Evolutionary conservation across 2,888 invertebrate genomes (phyloP).

Genomic region (Heliconius aoede): DNA sequence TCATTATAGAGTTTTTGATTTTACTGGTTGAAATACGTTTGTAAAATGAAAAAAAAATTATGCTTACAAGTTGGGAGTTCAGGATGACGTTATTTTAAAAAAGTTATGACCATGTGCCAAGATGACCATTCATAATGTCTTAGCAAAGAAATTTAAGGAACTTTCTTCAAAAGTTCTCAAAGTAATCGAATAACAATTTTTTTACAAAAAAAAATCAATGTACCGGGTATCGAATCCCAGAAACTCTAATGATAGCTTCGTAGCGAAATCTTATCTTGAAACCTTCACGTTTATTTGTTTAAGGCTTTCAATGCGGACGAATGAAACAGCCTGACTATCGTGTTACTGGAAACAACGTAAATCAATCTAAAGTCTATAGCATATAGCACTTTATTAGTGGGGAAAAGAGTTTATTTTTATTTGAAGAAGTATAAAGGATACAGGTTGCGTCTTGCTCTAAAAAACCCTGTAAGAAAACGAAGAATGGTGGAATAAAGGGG

Average conservation of each 20-base stretch:
- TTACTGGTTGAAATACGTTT: too few relatives aligned
- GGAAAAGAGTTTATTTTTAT: conserved; percentile 47
- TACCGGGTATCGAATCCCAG: conserved; percentile 39
- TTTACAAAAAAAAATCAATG: conserved; percentile 11
- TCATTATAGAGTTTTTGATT: too few relatives aligned
- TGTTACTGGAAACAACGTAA: conserved; percentile 58
- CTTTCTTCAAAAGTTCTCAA: background rate
- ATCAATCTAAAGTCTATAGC: background rate
- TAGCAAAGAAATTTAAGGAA: too few relatives aligned
- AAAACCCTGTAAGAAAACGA: conserved; percentile 78
- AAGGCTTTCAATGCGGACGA: conserved; percentile 80
- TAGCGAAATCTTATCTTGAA: conserved; percentile 76
- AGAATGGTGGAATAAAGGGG: conserved; percentile 81
- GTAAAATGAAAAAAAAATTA: too few relatives aligned
- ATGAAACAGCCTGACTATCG: conserved; percentile 75
- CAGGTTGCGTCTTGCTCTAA: conserved; percentile 69
- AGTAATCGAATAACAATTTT: too few relatives aligned
- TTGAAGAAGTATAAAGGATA: conserved; percentile 54
- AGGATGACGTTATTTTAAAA: too few relatives aligned
- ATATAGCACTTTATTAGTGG: conserved; percentile 31
- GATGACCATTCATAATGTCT: too few relatives aligned
- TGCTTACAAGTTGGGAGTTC: too few relatives aligned
- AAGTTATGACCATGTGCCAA: too few relatives aligned
- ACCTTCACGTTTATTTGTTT: conserved; percentile 80
- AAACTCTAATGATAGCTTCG: conserved; percentile 66